phyloP scores from a whole-genome alignment of 2,797 vertebrate genomes.

The Liasis olivaceus region DNA sequence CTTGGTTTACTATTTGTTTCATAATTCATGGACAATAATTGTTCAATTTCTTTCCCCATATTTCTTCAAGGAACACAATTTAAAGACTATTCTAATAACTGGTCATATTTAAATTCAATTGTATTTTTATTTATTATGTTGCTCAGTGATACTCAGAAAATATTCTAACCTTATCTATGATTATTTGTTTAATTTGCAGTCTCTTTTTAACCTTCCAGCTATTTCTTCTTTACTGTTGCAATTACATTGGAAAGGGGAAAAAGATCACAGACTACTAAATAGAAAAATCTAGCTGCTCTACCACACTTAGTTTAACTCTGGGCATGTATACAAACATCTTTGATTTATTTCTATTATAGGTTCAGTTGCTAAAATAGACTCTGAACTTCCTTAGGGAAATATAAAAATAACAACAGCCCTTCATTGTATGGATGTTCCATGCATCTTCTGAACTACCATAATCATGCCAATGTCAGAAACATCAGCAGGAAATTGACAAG shows the following conservation, averaged over 20 bases:
- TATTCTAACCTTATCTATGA: conserved; percentile 47
- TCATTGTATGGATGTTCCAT: background rate
- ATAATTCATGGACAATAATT: background rate
- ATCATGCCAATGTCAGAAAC: conserved; percentile 21
- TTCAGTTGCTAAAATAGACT: background rate
- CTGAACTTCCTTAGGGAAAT: background rate
- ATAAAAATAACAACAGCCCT: background rate
- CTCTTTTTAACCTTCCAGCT: conserved; percentile 47
- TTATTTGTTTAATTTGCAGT: conserved; percentile 51
- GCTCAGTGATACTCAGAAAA: conserved; percentile 48
- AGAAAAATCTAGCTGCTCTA: conserved; percentile 18
- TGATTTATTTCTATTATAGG: conserved; percentile 27
- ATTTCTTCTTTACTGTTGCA: conserved; percentile 45
- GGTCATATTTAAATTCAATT: conserved; percentile 56
- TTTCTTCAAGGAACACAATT: conserved; percentile 34
- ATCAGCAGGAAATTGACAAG: conserved; percentile 23
- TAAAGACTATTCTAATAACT: conserved; percentile 47
- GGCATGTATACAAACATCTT: background rate
- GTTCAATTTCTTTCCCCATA: background rate
- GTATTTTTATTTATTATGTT: conserved; percentile 43
- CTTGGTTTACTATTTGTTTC: conserved; percentile 19
- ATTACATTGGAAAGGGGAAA: conserved; percentile 43
- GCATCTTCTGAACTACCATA: conserved; percentile 22
- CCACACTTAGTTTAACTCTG: conserved; percentile 27
- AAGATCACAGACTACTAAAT: conserved; percentile 32